phyloP scores from a whole-genome alignment of 1,140 invertebrate species.

The Dufourea novaeangliae region DNA sequence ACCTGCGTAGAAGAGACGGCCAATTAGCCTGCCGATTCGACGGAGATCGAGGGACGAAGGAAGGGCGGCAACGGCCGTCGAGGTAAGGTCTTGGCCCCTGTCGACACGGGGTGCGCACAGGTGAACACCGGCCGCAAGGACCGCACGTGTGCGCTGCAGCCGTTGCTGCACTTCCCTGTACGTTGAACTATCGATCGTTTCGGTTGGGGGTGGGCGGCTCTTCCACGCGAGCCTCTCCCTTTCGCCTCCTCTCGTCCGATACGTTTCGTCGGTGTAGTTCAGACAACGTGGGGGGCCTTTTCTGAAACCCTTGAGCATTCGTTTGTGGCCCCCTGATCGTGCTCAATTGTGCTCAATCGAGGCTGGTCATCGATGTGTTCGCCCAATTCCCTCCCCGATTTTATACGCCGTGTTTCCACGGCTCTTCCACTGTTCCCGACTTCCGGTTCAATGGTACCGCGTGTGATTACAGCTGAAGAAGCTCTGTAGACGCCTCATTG shows the following conservation, averaged over 20 bases:
- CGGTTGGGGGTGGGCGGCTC: constrained; percentile 44
- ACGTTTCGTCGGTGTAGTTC: background rate
- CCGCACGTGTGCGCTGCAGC: constrained; percentile 63
- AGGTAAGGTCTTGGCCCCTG: constrained; percentile 7
- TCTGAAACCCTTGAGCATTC: background rate
- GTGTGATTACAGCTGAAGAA: background rate
- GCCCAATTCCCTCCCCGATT: background rate
- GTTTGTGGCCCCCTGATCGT: background rate
- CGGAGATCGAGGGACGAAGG: constrained; percentile 10
- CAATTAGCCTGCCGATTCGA: constrained; percentile 18
- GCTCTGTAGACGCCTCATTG: too few relatives aligned
- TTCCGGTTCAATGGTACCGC: background rate
- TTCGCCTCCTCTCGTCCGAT: background rate
- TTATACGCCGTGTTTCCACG: too few relatives aligned
- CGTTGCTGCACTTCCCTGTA: constrained; percentile 72
- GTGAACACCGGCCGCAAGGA: constrained; percentile 37
- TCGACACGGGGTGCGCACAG: constrained; percentile 10
- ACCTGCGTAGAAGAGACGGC: background rate
- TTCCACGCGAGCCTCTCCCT: constrained; percentile 3
- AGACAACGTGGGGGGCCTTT: background rate
- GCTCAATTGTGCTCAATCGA: constrained; percentile 5
- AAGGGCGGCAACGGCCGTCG: background rate
- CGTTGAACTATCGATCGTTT: constrained; percentile 80
- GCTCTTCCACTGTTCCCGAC: background rate
- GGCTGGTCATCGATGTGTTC: background rate